These are phyloP conservation scores for Gracilinanus agilis DNA, from an alignment of 2,113 vertebrate genomes.

Conservation along the genomic window DNA sequence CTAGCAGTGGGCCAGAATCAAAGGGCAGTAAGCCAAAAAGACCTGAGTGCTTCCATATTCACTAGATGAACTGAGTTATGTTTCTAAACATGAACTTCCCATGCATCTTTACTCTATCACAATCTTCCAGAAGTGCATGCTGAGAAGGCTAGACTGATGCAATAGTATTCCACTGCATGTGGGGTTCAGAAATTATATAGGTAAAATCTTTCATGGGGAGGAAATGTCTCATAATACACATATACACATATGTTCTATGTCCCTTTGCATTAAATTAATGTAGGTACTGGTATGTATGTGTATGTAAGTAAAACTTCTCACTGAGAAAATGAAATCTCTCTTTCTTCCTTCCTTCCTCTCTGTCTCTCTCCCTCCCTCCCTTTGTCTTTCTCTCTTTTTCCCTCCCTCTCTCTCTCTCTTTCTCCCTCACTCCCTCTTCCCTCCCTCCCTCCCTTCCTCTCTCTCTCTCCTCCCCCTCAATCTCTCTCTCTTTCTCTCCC, in stretches of 20 bases:
- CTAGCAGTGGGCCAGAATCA: constrained; percentile 63
- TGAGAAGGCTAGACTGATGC: background rate
- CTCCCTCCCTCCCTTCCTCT: background rate
- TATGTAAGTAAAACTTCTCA: background rate
- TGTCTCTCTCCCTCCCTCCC: background rate
- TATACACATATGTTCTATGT: no score
- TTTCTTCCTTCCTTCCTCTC: background rate
- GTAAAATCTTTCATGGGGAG: background rate
- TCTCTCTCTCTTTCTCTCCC: background rate
- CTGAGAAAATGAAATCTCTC: background rate
- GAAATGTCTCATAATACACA: background rate
- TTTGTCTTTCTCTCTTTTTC: no score
- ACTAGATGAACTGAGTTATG: background rate
- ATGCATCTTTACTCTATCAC: background rate
- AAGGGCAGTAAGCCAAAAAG: constrained; percentile 57
- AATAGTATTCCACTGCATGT: background rate
- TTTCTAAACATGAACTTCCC: background rate
- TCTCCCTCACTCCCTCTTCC: no score
- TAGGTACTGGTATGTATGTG: no score
- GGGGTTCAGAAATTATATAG: background rate
- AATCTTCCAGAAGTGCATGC: background rate
- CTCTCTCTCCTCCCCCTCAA: no score
- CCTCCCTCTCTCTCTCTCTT: no score
- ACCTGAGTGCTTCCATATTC: constrained; percentile 17
- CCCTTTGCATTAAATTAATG: no score